Percentiles rank a stretch among this genome's conserved stretches.
Conservation (phyloP, 2,797 vertebrate species). For the Pipistrellus nathusii region DNA sequence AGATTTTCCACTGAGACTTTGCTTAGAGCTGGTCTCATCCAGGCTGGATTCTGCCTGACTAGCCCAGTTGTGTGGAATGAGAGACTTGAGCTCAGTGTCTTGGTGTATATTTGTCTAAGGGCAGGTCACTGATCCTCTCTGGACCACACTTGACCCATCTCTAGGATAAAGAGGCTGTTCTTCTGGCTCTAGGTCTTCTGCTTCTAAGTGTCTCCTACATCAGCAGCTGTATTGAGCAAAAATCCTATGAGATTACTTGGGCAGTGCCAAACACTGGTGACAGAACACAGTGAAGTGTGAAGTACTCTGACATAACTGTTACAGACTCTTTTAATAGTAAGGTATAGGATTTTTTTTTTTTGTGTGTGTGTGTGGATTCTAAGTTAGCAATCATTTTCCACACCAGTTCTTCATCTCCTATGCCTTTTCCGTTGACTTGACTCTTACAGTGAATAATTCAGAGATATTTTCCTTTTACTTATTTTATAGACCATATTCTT, state of each 20-base stretch:
- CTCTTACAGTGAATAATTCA: slow-evolving; percentile 10
- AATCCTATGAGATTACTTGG: neutral
- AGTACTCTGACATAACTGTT: neutral
- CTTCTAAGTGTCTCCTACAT: neutral
- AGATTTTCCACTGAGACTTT: neutral
- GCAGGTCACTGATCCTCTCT: neutral
- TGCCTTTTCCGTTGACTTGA: neutral
- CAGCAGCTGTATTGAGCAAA: neutral
- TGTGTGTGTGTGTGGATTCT: neutral
- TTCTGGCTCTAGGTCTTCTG: neutral
- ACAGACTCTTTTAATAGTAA: neutral
- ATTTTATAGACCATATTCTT: slow-evolving; percentile 36
- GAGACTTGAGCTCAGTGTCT: neutral
- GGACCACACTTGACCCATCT: neutral
- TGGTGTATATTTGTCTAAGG: neutral
- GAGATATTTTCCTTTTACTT: slow-evolving; percentile 45
- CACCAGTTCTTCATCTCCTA: neutral
- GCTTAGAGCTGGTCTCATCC: neutral
- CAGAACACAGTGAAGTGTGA: neutral
- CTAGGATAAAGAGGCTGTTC: neutral
- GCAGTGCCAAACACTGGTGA: neutral
- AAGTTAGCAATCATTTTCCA: neutral
- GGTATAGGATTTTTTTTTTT: neutral
- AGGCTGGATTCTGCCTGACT: neutral
- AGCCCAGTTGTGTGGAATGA: neutral